Percentiles rank a stretch among this genome's conserved stretches.
These are phyloP conservation scores for Tetrax tetrax DNA, from an alignment of 2,113 vertebrate genomes.

Conservation along the genomic window DNA sequence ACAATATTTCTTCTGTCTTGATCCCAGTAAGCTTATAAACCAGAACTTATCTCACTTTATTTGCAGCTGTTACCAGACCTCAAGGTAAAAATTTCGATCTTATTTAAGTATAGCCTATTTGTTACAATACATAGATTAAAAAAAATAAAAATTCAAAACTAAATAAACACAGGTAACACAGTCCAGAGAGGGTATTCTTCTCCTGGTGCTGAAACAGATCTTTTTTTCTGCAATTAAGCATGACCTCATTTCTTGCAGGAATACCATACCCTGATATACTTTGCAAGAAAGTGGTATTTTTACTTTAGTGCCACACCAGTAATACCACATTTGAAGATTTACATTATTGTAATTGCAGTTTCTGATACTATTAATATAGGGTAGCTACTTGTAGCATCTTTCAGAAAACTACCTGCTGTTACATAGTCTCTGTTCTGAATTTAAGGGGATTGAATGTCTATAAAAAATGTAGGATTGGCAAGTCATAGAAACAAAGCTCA, in stretches of 20 bases:
- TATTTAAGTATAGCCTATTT: background rate
- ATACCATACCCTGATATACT: background rate
- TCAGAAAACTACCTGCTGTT: background rate
- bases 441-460: background rate
- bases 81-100: background rate
- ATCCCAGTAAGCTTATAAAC: background rate
- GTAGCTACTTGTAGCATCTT: background rate
- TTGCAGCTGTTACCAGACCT: background rate
- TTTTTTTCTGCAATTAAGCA: background rate
- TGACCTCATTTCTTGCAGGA: background rate
- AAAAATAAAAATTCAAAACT: background rate
- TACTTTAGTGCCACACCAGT: background rate
- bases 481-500: background rate
- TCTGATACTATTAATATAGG: background rate
- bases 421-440: background rate
- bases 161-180: background rate
- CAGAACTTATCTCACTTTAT: background rate
- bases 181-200: background rate
- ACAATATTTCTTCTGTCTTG: constrained; percentile 7
- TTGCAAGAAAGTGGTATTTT: background rate
- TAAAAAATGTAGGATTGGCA: background rate
- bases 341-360: background rate
- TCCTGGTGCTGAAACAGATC: background rate
- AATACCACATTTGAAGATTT: background rate
- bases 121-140: background rate